Evolutionary conservation across 1,140 invertebrate genomes (phyloP).

Genomic region (Idris sp.): DNA sequence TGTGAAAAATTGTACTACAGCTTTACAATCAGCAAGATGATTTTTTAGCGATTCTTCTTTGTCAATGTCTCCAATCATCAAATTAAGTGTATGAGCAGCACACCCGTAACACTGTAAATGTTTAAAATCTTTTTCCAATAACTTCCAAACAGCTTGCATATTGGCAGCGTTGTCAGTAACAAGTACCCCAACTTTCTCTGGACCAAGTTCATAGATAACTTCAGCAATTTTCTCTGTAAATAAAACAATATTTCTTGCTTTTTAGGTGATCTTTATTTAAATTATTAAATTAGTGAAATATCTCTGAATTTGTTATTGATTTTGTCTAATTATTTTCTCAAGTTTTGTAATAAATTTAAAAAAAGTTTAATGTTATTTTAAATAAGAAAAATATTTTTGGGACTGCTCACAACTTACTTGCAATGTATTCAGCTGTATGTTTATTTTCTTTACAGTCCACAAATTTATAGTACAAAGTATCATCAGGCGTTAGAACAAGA

Average conservation of each 20-base stretch:
- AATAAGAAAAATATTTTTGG: too few relatives aligned
- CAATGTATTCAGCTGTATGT: constrained; percentile 18
- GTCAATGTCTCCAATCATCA: constrained; percentile 23
- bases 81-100: constrained; percentile 12
- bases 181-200: constrained; percentile 19
- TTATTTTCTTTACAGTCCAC: constrained; percentile 7
- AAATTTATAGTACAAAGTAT: constrained; percentile 13
- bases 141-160: constrained; percentile 16
- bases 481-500: constrained; percentile 5
- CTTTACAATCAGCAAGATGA: constrained; percentile 14
- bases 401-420: constrained; percentile 3
- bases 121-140: constrained; percentile 11
- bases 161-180: constrained; percentile 18
- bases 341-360: too few relatives aligned
- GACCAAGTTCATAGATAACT: constrained; percentile 17
- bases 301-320: too few relatives aligned
- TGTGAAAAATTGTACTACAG: constrained; percentile 17
- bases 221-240: constrained; percentile 21
- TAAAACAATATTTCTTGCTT: background rate
- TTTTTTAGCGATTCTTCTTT: constrained; percentile 18
- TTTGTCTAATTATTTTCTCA: too few relatives aligned
- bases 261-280: too few relatives aligned
- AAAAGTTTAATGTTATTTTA: too few relatives aligned
- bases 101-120: constrained; percentile 22
- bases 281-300: too few relatives aligned